Conservation (phyloP, 2,113 vertebrate species). For the Pseudorasbora parva region DNA sequence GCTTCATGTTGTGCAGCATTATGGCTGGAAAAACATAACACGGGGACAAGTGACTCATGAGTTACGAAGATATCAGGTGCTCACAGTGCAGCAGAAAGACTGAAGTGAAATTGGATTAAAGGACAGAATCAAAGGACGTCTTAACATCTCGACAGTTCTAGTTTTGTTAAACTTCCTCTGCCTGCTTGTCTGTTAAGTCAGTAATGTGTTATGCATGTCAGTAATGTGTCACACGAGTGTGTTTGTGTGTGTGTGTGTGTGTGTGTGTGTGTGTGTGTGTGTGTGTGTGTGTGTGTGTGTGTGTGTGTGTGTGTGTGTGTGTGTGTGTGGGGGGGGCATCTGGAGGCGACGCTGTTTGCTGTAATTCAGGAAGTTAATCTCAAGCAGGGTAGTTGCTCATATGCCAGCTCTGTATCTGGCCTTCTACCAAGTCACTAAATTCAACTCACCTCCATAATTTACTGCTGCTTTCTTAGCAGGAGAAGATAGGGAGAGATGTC, state of each 20-base stretch:
- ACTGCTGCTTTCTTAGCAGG: conserved; percentile 55
- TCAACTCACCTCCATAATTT: conserved; percentile 64
- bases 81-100: conserved; percentile 8
- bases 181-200: conserved; percentile 23
- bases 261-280: conserved; percentile 65
- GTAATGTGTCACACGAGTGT: too few species aligned
- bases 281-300: conserved; percentile 64
- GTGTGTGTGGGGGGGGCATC: conserved; percentile 55
- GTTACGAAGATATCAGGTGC: conserved; percentile 29
- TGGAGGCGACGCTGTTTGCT: conserved; percentile 46
- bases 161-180: conserved; percentile 25
- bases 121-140: background rate
- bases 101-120: conserved; percentile 16
- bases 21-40: conserved; percentile 29
- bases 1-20: background rate
- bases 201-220: background rate
- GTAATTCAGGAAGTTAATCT: conserved; percentile 72
- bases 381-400: conserved; percentile 56
- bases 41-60: conserved; percentile 22
- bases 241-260: conserved; percentile 63
- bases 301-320: conserved; percentile 63
- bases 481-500: background rate
- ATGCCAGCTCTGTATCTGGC: conserved; percentile 62
- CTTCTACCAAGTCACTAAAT: conserved; percentile 57
- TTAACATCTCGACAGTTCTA: background rate